Base-by-base conservation (phyloP, 1,140 invertebrate species). In the Schlechtendalia chinensis region DNA sequence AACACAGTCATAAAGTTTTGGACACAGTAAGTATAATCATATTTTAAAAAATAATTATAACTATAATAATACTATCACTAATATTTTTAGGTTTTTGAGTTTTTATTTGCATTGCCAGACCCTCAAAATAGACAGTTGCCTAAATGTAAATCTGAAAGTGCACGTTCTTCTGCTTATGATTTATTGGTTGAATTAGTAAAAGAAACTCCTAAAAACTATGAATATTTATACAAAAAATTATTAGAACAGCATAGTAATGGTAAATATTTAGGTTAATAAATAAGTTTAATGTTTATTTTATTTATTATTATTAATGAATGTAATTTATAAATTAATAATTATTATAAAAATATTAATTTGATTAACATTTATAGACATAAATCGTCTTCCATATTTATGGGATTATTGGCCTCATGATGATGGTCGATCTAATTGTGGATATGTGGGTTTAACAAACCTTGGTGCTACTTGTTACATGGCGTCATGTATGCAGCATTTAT, bases 391-490 rank as follows among this genome's bases (percentile, higher is more conserved):
- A 0, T 96, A 97, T 87, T 94, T 94, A 0, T 97, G 96, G 96
- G 96, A 98, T 85, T 96, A 97, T 86, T 97, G 96, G 96, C 96
- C 96, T 1, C 93, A 96, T 82, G 96, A 98, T 84, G 96, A 97
- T 85, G 95, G 94, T 0, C 87, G 96, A 5, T 94, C 95, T 0
- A 94, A 96, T 83, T 97, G 95, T 86, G 96, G 96, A 8, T 97
- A 96, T 86, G 95, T 97, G 0, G 96, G 96, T 0, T 86, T 98
- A 6, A 96, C 95, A 0, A 98, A 98, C 86, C 87, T 98, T 8
- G 96, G 96, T 27, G 96, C 96, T 17, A 98, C 96, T 0, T 98
- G 96, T 85, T 98, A 98, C 85, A 96, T 98, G 94, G 96, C 96
- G 5, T 96, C 96, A 27, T 97, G 95, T 84, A 95, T 98, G 90